phyloP scores from a whole-genome alignment of 1,140 invertebrate genomes.

The Branchinecta lynchi region DNA sequence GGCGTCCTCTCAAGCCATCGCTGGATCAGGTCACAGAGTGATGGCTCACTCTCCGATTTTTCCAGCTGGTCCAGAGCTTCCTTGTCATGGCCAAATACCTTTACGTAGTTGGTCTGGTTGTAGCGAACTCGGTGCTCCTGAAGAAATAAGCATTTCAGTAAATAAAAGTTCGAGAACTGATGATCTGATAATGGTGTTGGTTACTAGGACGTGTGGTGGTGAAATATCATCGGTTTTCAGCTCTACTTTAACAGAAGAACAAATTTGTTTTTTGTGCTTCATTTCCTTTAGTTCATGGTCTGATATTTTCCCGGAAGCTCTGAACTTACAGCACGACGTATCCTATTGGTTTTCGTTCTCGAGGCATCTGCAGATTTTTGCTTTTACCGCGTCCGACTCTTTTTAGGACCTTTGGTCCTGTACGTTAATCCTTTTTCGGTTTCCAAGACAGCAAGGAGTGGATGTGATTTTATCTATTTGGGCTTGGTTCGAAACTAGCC shows the following conservation, averaged over 20 bases:
- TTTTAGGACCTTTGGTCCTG: too few species aligned
- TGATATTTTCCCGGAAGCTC: too few species aligned
- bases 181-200: not conserved
- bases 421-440: too few species aligned
- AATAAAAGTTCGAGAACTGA: not conserved
- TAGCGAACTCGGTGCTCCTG: constrained; percentile 72
- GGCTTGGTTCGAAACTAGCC: too few species aligned
- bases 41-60: constrained; percentile 64
- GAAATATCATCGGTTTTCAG: not conserved
- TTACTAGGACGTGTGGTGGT: not conserved
- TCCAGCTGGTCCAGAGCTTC: constrained; percentile 52
- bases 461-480: too few species aligned
- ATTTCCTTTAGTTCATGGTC: too few species aligned
- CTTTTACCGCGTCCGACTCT: too few species aligned
- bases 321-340: too few species aligned
- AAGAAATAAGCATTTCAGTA: not conserved
- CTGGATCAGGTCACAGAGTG: constrained; percentile 66
- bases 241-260: constrained; percentile 14
- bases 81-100: constrained; percentile 64
- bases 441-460: too few species aligned
- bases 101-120: constrained; percentile 71
- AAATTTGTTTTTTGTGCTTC: too few species aligned
- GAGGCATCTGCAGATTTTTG: too few species aligned
- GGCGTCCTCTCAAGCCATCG: constrained; percentile 89
- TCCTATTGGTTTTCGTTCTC: too few species aligned